These are phyloP conservation scores for Sylvietta virens DNA, from an alignment of 2,113 vertebrate species.

Conservation along the genomic window DNA sequence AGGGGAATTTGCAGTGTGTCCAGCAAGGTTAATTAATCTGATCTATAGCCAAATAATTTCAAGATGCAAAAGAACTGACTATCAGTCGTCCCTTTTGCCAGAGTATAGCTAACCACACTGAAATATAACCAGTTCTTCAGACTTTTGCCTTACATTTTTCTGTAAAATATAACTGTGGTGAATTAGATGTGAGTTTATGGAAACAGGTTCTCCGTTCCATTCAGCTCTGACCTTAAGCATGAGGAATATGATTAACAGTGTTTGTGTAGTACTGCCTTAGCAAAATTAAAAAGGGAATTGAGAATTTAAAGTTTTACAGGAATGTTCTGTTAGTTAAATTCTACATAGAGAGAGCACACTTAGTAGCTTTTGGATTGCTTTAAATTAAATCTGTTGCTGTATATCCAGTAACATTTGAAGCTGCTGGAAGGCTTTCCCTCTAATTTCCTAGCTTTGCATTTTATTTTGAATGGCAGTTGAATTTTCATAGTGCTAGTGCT, in stretches of 20 bases:
- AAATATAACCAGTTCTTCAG: neutral
- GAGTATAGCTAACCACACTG: neutral
- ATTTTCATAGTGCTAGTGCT: neutral
- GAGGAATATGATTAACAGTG: neutral
- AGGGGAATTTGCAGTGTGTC: neutral
- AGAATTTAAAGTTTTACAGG: conserved; percentile 1
- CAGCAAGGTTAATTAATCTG: neutral
- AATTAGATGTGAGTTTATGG: neutral
- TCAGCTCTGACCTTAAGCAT: neutral
- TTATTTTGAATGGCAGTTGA: conserved; percentile 2
- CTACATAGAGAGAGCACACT: neutral
- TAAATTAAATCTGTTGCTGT: neutral
- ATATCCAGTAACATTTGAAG: neutral
- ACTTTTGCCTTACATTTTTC: neutral
- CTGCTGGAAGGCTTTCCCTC: neutral
- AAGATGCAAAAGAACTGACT: neutral
- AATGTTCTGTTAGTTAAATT: neutral
- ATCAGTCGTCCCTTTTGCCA: neutral
- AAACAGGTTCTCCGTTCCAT: neutral
- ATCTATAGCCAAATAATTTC: neutral
- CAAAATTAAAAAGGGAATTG: conserved; percentile 20
- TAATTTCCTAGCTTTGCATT: conserved; percentile 17
- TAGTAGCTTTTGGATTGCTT: neutral
- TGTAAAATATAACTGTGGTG: neutral
- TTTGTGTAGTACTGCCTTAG: neutral